Base-by-base conservation (phyloP, 2,113 vertebrate species). In the Sinocyclocheilus grahami region DNA sequence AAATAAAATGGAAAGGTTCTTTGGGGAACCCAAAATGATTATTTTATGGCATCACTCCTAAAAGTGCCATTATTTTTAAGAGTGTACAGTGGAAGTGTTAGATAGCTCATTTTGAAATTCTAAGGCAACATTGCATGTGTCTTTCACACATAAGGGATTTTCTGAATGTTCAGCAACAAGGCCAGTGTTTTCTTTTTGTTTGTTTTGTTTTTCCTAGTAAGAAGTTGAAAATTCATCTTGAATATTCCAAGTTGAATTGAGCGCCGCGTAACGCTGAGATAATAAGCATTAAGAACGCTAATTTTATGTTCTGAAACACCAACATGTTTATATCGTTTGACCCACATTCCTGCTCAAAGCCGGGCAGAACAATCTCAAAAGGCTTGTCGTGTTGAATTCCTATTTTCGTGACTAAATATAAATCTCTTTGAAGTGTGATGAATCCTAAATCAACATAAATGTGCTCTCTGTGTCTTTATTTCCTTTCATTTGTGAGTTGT, bases 341-440 rank as follows among this genome's bases (percentile, higher is more conserved):
- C 33, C 37, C 37, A 65, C 58, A 81, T 81, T 81, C 39, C 58
- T 65, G 37, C 58, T 63, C 37, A 63, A 63, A 81, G 20, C 55
- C 33, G 37, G 20, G 55, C 11, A 39, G 60, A 24, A 75, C 5
- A 1, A 27, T 76, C n/a, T 48, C 30, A 27, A 58, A 67, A n/a
- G 24, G 20, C 12, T 51, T 69, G 46, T 71, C 33, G 33, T 58
- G 22, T 42, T 69, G 27, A 78, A 55, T 24, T 37, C 33, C 27
- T 69, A 27, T 85, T 55, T 67, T 72, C 18, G 18, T n/a, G 63
- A 16, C 65, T 79, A 86, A 48, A 86, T 60, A 74, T 60, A 86
- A 60, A 62, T 62, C 48, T 72, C 78, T 80, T 72, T 33, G 77
- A 86, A 62, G 37, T 53, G 13, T 22, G 27, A 10, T 71, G 46